Base-by-base conservation (phyloP, 2,113 vertebrate species). In the Semicossyphus pulcher region DNA sequence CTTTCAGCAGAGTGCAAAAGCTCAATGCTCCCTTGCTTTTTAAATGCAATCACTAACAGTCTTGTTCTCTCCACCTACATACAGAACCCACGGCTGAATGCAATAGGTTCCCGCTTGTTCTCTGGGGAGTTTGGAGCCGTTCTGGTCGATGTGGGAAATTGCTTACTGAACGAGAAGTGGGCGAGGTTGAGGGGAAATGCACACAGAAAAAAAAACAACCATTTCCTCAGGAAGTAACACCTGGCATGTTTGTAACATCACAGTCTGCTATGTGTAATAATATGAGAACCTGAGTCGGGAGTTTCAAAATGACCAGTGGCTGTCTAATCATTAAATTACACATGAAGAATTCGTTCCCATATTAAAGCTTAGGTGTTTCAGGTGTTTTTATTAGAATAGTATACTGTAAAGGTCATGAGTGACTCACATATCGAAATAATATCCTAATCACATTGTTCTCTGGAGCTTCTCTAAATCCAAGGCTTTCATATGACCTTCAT, bases 111-210 rank as follows among this genome's bases (percentile, higher is more conserved):
- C 48, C 12, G 7, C 23, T 29, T 60, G 74, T 41, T 85, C 76
- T 73, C 52, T 34, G 41, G 71, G 68, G 76, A 47, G 45, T 65
- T 72, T 52, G 31, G 48, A 72, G 68, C 68, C 57, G 23, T 72
- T 82, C 68, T 52, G 68, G 51, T 66, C 72, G 80, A 72, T 73
- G 58, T 57, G 45, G 75, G 72, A 84, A 86, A 86, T 80, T 39
- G 76, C 76, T 73, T 57, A 61, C 32, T 79, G 76, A 72, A 72
- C 63, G 54, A 37, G 57, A 86, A 76, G 66, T 54, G 73, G 71
- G 74, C 3, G 7, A 31, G 57, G 60, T 79, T 72, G 48, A 76
- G 39, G 37, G 63, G 57, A 74, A 78, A 78, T 44, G 25, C 29
- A 64, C 1, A 4, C 66, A 73, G 63, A 34, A 70, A 74, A 74